Evolutionary conservation across 1,140 invertebrate genomes (phyloP).

Genomic region (Oryctes rhinoceros): DNA sequence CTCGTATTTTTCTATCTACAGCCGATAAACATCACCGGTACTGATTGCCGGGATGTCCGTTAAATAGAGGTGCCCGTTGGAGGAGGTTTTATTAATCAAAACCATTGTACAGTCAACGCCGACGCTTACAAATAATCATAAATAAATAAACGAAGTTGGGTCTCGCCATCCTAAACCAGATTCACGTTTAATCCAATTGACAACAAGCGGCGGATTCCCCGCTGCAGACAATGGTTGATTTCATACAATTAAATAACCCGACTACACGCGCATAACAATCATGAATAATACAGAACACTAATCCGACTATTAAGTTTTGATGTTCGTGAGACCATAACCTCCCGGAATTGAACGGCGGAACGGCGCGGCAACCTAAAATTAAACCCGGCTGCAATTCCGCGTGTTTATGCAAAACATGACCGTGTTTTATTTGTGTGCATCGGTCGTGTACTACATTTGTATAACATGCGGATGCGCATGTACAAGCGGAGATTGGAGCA

Average conservation of each 20-base stretch:
- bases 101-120: too few relatives aligned
- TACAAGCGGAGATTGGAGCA: not conserved
- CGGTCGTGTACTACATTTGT: constrained; percentile 12
- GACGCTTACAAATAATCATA: too few relatives aligned
- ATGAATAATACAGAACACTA: constrained; percentile 36
- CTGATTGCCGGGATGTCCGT: too few relatives aligned
- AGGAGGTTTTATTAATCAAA: too few relatives aligned
- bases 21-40: too few relatives aligned
- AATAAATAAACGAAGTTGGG: not conserved
- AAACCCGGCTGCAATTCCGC: constrained; percentile 21
- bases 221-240: constrained; percentile 15
- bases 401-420: constrained; percentile 21
- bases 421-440: constrained; percentile 22
- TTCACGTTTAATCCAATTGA: constrained; percentile 5
- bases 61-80: too few relatives aligned
- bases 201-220: not conserved
- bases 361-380: not conserved
- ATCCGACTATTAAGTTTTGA: constrained; percentile 37
- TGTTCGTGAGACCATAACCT: constrained; percentile 25
- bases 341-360: not conserved
- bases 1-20: too few relatives aligned
- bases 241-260: constrained; percentile 17
- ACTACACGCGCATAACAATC: constrained; percentile 10
- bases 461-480: not conserved
- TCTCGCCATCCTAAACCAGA: not conserved